A percentile compares a stretch with the other conserved stretches of the same genome.
phyloP scores from a whole-genome alignment of 1,140 invertebrate genomes.

The Aporrectodea caliginosa region DNA sequence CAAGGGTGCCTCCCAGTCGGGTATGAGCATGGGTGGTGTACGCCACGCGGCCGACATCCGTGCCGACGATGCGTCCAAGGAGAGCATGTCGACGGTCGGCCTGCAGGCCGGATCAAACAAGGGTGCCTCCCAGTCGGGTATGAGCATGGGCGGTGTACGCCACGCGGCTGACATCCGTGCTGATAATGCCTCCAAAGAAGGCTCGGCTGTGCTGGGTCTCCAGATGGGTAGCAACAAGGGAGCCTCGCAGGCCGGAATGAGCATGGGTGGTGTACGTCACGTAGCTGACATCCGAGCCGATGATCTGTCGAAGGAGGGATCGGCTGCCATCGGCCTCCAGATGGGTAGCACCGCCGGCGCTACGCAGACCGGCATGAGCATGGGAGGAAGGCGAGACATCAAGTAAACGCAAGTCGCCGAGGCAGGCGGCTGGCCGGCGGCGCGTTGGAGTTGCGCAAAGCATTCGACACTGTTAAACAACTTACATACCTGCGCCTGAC shows the following conservation, averaged over 20 bases:
- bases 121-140: constrained; percentile 81
- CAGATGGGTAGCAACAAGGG: constrained; percentile 63
- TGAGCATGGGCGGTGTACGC: constrained; percentile 86
- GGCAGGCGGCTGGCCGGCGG: too few species aligned
- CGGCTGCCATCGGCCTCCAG: constrained; percentile 30
- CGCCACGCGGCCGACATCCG: constrained; percentile 51
- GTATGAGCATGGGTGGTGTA: constrained; percentile 81
- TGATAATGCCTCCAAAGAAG: constrained; percentile 53
- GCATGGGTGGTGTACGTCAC: constrained; percentile 69
- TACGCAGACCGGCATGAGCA: constrained; percentile 27
- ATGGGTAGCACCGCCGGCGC: constrained; percentile 26
- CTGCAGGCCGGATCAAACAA: constrained; percentile 93
- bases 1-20: constrained; percentile 54
- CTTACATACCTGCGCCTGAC: too few species aligned
- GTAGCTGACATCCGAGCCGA: constrained; percentile 50
- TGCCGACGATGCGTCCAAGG: constrained; percentile 42
- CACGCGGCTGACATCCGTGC: constrained; percentile 50
- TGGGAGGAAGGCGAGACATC: constrained; percentile 32
- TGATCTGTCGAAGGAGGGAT: constrained; percentile 22
- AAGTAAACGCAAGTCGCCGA: too few species aligned
- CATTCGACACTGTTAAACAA: too few species aligned
- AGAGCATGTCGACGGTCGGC: constrained; percentile 80
- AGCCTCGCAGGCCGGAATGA: constrained; percentile 65
- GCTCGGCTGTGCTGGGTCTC: constrained; percentile 83
- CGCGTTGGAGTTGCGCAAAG: too few species aligned